Conservation (phyloP, 2,888 invertebrate genomes). For the Xanthorhoe designata region DNA sequence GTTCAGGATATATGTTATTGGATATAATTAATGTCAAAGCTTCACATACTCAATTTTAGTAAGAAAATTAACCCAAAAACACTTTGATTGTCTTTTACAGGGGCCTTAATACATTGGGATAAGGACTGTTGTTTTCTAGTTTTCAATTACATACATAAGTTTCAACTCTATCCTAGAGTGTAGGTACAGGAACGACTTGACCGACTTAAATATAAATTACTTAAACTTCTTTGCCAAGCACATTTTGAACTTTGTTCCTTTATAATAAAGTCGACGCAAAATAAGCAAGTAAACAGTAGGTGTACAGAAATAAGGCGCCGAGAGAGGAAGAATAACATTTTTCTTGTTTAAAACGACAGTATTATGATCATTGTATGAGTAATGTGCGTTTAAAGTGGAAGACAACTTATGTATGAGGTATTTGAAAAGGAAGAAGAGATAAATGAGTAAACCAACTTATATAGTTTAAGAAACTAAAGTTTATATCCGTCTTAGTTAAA, state of each 20-base stretch:
- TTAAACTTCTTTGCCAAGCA: conserved; percentile 1
- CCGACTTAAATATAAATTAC: not conserved
- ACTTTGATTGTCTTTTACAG: no score
- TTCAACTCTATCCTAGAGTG: conserved; percentile 5
- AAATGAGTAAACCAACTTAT: not conserved
- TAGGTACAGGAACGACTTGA: not conserved
- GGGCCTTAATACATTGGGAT: not conserved
- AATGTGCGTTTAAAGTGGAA: conserved; percentile 23
- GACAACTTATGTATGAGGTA: conserved; percentile 9
- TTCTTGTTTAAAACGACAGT: conserved; percentile 35
- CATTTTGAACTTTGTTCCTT: conserved; percentile 15
- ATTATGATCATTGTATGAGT: conserved; percentile 39
- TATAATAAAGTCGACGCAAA: not conserved
- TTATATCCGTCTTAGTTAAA: no score
- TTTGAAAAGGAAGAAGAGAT: conserved; percentile 3
- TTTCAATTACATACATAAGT: not conserved
- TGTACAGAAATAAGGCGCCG: conserved; percentile 31
- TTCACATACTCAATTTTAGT: no score
- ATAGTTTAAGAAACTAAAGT: no score
- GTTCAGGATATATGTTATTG: no score
- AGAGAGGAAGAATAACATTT: conserved; percentile 38
- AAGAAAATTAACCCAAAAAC: no score
- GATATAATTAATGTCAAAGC: no score
- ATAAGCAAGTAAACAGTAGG: conserved; percentile 16
- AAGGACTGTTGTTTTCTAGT: not conserved